phyloP scores from a whole-genome alignment of 2,797 vertebrate species.

The Podarcis lilfordi region DNA sequence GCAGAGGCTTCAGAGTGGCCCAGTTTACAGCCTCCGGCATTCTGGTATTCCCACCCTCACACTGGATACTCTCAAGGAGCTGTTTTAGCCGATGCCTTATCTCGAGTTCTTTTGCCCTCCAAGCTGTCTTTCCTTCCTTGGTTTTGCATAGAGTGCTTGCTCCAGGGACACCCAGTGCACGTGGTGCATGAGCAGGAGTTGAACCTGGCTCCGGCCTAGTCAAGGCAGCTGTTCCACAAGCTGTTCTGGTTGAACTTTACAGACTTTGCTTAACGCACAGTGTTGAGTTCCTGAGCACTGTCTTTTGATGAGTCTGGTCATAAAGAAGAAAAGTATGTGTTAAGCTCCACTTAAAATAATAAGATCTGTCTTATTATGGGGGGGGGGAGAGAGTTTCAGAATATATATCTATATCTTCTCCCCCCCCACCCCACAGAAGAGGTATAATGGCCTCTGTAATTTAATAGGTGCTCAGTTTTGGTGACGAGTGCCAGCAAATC shows the following conservation, averaged over 20 bases:
- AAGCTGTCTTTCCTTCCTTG: no score
- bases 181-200: neutral
- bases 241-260: no score
- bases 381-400: conserved; percentile 62
- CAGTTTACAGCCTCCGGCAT: no score
- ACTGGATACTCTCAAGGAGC: no score
- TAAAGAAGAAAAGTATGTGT: conserved; percentile 29
- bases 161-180: neutral
- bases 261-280: no score
- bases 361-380: conserved; percentile 58
- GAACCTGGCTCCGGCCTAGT: neutral
- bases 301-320: conserved; percentile 49
- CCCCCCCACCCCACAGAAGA: neutral
- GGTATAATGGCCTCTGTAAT: conserved; percentile 71
- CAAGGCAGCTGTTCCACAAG: no score
- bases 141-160: no score
- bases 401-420: neutral
- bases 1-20: no score
- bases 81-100: no score
- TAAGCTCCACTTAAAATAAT: conserved; percentile 69
- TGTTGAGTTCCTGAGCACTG: neutral
- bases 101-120: no score
- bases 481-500: conserved; percentile 73
- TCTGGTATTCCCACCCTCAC: no score
- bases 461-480: conserved; percentile 71